phyloP scores from a whole-genome alignment of 2,888 invertebrate species.

The Cataglyphis altisquamis region DNA sequence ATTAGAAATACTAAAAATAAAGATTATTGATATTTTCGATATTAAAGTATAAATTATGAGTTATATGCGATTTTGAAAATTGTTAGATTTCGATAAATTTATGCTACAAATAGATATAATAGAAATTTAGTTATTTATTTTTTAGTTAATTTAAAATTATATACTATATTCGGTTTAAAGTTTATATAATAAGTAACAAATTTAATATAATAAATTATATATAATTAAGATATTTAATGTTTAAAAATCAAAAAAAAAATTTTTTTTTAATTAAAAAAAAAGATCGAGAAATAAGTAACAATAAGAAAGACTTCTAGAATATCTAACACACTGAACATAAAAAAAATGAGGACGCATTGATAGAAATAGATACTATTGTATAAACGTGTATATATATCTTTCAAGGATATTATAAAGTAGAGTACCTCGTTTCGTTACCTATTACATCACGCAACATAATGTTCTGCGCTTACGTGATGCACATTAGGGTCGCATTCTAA shows the following conservation, averaged over 20 bases:
- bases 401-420: neutral
- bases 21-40: neutral
- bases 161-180: neutral
- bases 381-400: neutral
- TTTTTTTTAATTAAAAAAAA: too few relatives aligned
- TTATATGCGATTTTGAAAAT: neutral
- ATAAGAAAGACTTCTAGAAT: neutral
- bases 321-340: neutral
- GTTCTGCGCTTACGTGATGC: neutral
- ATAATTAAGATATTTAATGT: neutral
- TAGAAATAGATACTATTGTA: conserved; percentile 22
- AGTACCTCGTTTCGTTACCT: conserved; percentile 8
- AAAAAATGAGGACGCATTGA: conserved; percentile 30
- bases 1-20: neutral
- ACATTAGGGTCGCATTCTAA: conserved; percentile 7
- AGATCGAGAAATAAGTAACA: neutral
- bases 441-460: conserved; percentile 19
- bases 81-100: neutral
- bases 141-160: neutral
- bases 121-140: neutral
- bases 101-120: neutral
- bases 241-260: neutral
- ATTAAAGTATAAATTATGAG: neutral
- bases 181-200: neutral
- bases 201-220: too few relatives aligned